Evolutionary conservation across 2,888 invertebrate genomes (phyloP), one percentile per base, ranked within the genome.

Genomic region (Anthrax anthrax): DNA sequence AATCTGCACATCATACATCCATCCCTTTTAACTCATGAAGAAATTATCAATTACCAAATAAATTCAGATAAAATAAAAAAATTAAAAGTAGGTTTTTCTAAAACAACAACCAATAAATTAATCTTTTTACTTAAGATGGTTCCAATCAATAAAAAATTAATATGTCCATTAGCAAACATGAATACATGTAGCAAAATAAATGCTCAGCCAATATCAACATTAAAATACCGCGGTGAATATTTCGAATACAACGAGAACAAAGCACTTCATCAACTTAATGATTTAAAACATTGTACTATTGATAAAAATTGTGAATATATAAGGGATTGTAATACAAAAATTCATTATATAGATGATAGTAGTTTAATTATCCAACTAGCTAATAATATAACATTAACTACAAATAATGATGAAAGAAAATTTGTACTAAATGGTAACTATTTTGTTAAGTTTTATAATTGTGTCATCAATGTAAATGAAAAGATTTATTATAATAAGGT

Each of bases 1-100:
- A 39, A 43, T 42, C 37, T 47, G 6, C 32, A 47, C 14, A 44
- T 47, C 14, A 47, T 44, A 18, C 47, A 47, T 17, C 47, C 39
- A 47, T 44, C 44, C 23, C 36, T 44, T 10, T 27, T 46, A 29
- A 42, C 46, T 16, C 42, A 42, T 37, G 36, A 34, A 34, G 46
- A 46, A 34, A 40, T 42, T 18, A 29, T 18, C 12, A 36, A 14
- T 6, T 40, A 42, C 18, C 27, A 40, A 3, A 44, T 44, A 13
- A 37, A 42, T 27, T 46, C 45, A 41, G 16, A 46, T 37, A 46
- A 46, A 19, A 32, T 42, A 23, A 42, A 46, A 29, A 37, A 37
- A 27, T 40, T 40, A 37, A 41, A 46, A 41, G 47, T 44, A 6
- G 40, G 36, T 32, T 47, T 41, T 32, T 44, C 47, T 13, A 44